These are phyloP conservation scores for Onychomys torridus DNA, from an alignment of 2,797 vertebrate species.

Conservation along the genomic window DNA sequence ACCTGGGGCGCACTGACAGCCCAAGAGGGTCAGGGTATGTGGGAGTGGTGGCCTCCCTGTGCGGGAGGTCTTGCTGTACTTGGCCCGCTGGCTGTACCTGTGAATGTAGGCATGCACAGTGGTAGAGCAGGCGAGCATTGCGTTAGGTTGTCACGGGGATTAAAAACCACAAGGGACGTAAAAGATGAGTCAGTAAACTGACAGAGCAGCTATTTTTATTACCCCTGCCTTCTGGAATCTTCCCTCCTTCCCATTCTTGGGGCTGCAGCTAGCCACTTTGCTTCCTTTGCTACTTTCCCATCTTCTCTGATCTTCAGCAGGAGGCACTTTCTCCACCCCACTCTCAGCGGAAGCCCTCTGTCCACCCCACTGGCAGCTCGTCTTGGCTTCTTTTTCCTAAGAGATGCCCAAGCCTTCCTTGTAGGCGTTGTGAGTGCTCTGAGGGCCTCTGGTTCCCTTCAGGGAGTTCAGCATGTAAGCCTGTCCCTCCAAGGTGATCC, in stretches of 20 bases:
- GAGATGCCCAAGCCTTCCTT: background rate
- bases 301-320: background rate
- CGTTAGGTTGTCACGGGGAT: background rate
- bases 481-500: background rate
- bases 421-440: background rate
- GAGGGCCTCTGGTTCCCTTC: background rate
- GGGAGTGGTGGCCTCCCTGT: background rate
- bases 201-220: conserved; percentile 19
- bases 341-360: background rate
- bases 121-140: background rate
- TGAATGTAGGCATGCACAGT: background rate
- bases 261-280: background rate
- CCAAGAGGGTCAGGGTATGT: background rate
- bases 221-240: conserved; percentile 41
- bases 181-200: conserved; percentile 1
- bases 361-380: background rate
- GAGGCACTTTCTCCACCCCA: background rate
- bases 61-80: background rate
- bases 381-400: background rate
- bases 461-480: background rate
- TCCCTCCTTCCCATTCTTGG: background rate
- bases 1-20: background rate
- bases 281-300: background rate
- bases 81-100: background rate
- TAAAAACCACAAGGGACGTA: background rate